Percentiles rank a stretch among this genome's conserved stretches.
phyloP scores from a whole-genome alignment of 2,797 vertebrate genomes.

The Sarcophilus harrisii region DNA sequence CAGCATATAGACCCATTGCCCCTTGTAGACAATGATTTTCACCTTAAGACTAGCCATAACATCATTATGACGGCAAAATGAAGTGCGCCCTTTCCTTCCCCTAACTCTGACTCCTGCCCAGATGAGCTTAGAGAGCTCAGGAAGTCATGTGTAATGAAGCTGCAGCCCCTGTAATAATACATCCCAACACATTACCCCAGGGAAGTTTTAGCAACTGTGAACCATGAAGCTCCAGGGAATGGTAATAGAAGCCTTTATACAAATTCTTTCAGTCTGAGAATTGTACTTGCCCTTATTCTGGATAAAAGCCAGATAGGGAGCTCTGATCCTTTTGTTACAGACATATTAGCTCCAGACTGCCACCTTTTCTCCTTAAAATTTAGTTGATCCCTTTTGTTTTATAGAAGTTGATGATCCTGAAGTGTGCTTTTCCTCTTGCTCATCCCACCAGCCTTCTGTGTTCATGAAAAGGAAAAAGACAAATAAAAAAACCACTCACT shows the following conservation, averaged over 20 bases:
- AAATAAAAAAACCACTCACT: neutral
- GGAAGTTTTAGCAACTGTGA: constrained; percentile 6
- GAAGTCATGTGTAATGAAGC: neutral
- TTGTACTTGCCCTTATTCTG: neutral
- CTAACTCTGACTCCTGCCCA: no score
- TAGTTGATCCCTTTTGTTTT: neutral
- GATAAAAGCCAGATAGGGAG: neutral
- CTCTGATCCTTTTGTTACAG: neutral
- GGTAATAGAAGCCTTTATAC: constrained; percentile 23
- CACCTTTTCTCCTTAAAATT: neutral
- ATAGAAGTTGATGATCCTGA: neutral
- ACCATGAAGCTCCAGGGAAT: neutral
- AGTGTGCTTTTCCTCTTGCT: neutral
- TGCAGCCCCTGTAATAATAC: neutral
- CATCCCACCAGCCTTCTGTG: neutral
- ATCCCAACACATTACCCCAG: neutral
- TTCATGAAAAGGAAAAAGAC: neutral
- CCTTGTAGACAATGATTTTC: neutral
- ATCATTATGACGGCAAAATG: neutral
- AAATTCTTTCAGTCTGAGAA: constrained; percentile 20
- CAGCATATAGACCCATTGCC: neutral
- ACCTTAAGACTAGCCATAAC: neutral
- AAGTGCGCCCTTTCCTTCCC: neutral
- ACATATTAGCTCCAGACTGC: neutral
- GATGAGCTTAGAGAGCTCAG: neutral